Evolutionary conservation across 2,113 vertebrate species (phyloP).

Genomic region (Zosterops lateralis): DNA sequence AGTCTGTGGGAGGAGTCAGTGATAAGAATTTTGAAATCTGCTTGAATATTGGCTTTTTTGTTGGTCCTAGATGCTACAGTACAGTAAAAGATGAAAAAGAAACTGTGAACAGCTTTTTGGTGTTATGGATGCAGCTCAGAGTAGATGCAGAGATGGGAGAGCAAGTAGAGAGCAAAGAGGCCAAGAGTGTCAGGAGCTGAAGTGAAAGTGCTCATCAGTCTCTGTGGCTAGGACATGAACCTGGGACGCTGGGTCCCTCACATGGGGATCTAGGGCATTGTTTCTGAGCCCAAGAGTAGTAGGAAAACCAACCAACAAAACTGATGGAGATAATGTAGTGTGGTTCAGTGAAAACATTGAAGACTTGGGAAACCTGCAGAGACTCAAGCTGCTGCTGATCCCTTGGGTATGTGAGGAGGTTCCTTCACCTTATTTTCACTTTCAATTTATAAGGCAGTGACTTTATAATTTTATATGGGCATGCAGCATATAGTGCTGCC

Average conservation of each 20-base stretch:
- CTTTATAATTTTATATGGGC: neutral
- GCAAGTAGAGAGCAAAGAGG: neutral
- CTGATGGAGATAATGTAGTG: fast-evolving
- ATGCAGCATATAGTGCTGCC: neutral
- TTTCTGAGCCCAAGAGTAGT: neutral
- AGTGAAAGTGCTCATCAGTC: neutral
- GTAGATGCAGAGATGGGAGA: neutral
- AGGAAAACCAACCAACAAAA: neutral
- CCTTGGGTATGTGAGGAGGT: fast-evolving
- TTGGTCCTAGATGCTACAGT: neutral
- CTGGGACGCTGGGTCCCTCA: neutral
- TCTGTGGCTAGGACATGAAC: neutral
- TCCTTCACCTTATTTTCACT: neutral
- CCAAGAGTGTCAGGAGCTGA: neutral
- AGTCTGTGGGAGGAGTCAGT: neutral
- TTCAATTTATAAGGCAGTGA: neutral
- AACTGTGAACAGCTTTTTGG: neutral
- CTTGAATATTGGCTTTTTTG: neutral
- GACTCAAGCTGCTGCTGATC: neutral
- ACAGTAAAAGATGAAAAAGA: neutral
- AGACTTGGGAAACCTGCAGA: neutral
- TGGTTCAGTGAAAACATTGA: neutral
- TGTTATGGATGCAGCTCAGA: fast-evolving
- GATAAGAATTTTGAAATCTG: neutral
- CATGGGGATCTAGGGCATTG: neutral